These are phyloP conservation scores for Sebastes iracundus DNA, from an alignment of 2,797 vertebrate genomes.

Conservation along the genomic window DNA sequence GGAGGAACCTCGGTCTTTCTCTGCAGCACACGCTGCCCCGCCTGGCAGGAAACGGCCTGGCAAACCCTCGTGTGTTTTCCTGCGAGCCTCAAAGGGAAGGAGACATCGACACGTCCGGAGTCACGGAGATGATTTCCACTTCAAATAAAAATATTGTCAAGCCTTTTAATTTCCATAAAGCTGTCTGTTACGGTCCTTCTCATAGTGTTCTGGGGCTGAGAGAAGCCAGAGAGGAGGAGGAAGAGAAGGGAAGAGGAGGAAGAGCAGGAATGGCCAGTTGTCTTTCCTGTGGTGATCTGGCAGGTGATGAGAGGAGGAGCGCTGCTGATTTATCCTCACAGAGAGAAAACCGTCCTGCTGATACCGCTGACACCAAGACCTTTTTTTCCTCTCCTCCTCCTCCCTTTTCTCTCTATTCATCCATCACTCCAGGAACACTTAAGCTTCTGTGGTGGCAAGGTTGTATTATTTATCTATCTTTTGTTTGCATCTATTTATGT, in stretches of 20 bases:
- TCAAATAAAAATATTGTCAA: not conserved
- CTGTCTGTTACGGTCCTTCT: not conserved
- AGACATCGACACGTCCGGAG: not conserved
- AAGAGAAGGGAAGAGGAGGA: not conserved
- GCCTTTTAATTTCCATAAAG: slow-evolving; percentile 7
- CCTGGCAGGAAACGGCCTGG: slow-evolving; percentile 29
- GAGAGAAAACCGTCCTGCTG: slow-evolving; percentile 35
- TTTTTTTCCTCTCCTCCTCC: slow-evolving; percentile 17
- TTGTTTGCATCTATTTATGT: not conserved
- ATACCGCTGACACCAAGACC: slow-evolving; percentile 30
- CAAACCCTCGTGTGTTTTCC: slow-evolving; percentile 22
- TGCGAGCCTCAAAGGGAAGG: slow-evolving; percentile 7
- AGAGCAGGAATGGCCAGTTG: not conserved
- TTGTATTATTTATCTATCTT: not conserved
- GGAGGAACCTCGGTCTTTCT: slow-evolving; percentile 35
- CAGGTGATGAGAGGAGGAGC: slow-evolving; percentile 60
- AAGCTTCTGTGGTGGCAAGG: not conserved
- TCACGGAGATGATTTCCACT: not conserved
- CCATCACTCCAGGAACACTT: slow-evolving; percentile 4
- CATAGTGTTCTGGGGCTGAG: not conserved
- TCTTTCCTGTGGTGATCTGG: slow-evolving; percentile 53
- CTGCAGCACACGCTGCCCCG: slow-evolving; percentile 3
- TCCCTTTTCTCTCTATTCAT: not conserved
- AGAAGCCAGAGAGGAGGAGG: not conserved
- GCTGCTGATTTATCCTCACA: slow-evolving; percentile 51